A percentile compares a stretch with the other conserved stretches of the same genome.
phyloP scores from a whole-genome alignment of 2,888 invertebrate genomes.

The Philonicus albiceps region DNA sequence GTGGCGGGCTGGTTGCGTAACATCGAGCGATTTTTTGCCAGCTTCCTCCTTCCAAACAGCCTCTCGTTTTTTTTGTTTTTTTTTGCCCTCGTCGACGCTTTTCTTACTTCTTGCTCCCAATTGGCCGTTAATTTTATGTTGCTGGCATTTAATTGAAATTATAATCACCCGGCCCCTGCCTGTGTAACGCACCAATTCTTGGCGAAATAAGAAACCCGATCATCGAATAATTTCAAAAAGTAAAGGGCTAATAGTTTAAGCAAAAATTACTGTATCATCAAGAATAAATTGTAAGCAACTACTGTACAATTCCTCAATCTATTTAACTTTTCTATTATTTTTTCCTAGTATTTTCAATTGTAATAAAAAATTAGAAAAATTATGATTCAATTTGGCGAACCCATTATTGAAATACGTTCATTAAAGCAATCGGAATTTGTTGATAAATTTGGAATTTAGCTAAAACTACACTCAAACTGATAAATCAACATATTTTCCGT shows the following conservation, averaged over 20 bases:
- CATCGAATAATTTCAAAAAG: background rate
- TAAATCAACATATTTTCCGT: too few species aligned
- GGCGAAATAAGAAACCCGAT: background rate
- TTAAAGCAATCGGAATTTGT: too few species aligned
- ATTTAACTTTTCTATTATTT: too few species aligned
- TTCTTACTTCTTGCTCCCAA: background rate
- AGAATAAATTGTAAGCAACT: background rate
- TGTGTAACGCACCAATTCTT: slow-evolving; percentile 2
- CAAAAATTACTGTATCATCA: background rate
- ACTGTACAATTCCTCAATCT: too few species aligned
- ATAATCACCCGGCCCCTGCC: background rate
- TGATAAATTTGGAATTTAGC: too few species aligned
- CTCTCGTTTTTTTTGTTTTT: background rate
- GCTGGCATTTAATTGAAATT: slow-evolving; percentile 26
- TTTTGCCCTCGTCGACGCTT: background rate
- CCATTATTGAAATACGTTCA: too few species aligned
- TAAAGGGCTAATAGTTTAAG: background rate
- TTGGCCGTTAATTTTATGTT: background rate
- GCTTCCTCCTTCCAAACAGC: slow-evolving; percentile 19
- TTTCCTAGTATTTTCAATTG: too few species aligned
- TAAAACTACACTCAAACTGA: too few species aligned
- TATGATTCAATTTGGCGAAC: too few species aligned
- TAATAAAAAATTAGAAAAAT: too few species aligned
- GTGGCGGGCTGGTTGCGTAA: background rate
- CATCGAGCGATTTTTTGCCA: background rate